Percentiles rank a stretch among this genome's conserved stretches.
phyloP scores from a whole-genome alignment of 2,797 vertebrate genomes.

The Tauraco hartlaubi region DNA sequence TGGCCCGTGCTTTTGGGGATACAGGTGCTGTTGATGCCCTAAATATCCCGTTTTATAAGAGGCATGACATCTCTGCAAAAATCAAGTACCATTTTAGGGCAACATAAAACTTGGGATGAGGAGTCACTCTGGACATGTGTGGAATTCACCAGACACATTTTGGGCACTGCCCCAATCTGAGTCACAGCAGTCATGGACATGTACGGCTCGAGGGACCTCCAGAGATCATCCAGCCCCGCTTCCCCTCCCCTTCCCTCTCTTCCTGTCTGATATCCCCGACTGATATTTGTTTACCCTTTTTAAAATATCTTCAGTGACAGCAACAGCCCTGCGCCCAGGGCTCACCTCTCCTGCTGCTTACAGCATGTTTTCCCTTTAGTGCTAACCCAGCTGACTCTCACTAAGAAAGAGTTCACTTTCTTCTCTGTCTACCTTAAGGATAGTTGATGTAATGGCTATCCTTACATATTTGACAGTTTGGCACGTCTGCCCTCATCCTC shows the following conservation, averaged over 20 bases:
- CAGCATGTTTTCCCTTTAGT: background rate
- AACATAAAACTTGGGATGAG: background rate
- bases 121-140: background rate
- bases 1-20: background rate
- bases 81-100: conserved; percentile 52
- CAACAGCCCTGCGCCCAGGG: background rate
- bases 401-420: background rate
- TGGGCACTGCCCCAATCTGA: conserved; percentile 41
- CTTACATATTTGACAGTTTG: background rate
- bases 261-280: background rate
- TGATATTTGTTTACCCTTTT: conserved; percentile 31
- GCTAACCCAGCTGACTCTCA: background rate
- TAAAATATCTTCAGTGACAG: background rate
- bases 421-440: background rate
- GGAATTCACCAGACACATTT: conserved; percentile 55
- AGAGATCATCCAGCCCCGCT: background rate
- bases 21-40: background rate
- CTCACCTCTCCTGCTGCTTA: background rate
- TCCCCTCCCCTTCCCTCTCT: background rate
- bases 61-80: background rate
- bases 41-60: conserved; percentile 2
- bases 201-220: background rate
- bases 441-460: background rate
- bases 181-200: background rate
- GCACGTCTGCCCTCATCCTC: background rate